Base-by-base conservation (phyloP, 2,888 invertebrate genomes). In the Listrodromus nycthemerus region DNA sequence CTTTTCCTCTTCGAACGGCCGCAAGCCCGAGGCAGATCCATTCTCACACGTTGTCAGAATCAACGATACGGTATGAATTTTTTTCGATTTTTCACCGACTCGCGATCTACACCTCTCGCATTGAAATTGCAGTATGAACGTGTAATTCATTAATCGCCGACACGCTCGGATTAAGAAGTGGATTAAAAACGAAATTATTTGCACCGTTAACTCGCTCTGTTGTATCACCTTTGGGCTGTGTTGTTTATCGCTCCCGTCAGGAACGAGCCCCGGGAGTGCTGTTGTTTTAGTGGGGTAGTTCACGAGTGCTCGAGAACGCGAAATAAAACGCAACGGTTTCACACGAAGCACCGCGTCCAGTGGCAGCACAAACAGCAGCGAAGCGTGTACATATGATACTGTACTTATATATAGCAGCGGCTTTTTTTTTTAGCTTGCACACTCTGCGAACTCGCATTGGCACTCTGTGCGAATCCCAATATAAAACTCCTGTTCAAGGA, bases 281-380 rank as follows among this genome's bases (percentile, higher is more conserved):
- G 71, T 76, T 81, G 71, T 71, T 76, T 71, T 65, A 66, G 55
- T 76, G 65, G 55, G 71, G 81, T 55, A 45, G 33, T 73, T 37
- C 66, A 71, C 45, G 30, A 76, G 76, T 71, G 76, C 70, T 27
- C 30, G 70, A 69, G 55, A 76, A 77, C 30, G 16, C 10, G 33
- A 41, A 70, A 76, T 81, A 81, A 81, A 81, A 81, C 75, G 61
- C 80, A 75, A 81, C 65, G 65, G 65, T 27, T 76, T 81, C 70
- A 37, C 65, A 58, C 76, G 76, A 58, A 81, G 70, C 33, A 70
- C 65, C 55, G 67, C 16, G 52, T 66, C 55, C 33, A 75, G 69
- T 63, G 48, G 58, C 52, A 33, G 55, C 76, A 33, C 48, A 71
- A 81, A 76, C 58, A 48, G 70, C 76, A 81, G 63, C 76, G 21